These are phyloP conservation scores for Sebastes ruberrimus DNA, from an alignment of 2,797 vertebrate genomes.

Conservation along the genomic window DNA sequence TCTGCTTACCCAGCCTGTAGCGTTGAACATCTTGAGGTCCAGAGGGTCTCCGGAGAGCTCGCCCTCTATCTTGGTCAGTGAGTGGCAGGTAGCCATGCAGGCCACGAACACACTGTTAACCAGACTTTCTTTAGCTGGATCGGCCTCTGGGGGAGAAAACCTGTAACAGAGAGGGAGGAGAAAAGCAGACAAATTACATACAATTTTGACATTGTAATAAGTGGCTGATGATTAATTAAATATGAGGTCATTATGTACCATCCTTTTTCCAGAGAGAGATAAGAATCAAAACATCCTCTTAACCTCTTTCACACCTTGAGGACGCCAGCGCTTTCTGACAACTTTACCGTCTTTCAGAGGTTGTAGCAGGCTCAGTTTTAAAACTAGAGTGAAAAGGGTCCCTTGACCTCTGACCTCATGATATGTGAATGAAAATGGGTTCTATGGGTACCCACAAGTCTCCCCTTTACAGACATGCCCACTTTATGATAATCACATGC, in stretches of 20 bases:
- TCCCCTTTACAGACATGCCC: no score
- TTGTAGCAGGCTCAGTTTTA: no score
- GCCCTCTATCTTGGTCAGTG: slow-evolving; percentile 95
- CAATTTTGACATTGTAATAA: not conserved
- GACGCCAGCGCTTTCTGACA: no score
- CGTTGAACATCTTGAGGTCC: slow-evolving; percentile 97
- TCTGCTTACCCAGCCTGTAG: slow-evolving; percentile 91
- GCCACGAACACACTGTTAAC: slow-evolving; percentile 89
- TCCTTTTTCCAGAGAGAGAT: not conserved
- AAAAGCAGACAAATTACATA: not conserved
- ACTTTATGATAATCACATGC: no score
- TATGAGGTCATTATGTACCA: no score
- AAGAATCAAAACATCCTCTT: not conserved
- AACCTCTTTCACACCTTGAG: no score
- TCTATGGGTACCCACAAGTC: no score
- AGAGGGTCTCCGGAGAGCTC: slow-evolving; percentile 96
- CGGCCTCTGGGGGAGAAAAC: slow-evolving; percentile 88
- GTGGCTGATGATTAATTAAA: not conserved
- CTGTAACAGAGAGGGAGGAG: slow-evolving; percentile 64
- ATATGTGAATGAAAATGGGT: no score
- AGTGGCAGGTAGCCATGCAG: slow-evolving; percentile 97
- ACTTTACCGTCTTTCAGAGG: no score
- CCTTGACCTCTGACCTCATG: no score
- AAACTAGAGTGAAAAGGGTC: no score
- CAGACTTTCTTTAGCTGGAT: slow-evolving; percentile 83